Evolutionary conservation across 2,888 invertebrate genomes (phyloP).

Genomic region (Acanthosoma haemorrhoidale): DNA sequence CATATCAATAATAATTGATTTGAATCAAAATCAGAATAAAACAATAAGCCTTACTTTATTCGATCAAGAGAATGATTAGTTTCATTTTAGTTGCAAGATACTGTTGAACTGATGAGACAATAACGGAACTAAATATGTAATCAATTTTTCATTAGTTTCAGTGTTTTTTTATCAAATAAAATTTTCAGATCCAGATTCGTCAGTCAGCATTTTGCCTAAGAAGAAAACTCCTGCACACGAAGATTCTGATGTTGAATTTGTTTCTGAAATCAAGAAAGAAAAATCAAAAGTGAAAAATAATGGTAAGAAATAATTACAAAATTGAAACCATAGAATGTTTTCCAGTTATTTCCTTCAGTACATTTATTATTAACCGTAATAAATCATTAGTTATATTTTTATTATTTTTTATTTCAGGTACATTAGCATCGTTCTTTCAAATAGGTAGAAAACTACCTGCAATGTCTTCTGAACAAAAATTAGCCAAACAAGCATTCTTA

Average conservation of each 20-base stretch:
- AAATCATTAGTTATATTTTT: neutral
- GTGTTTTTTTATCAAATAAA: neutral
- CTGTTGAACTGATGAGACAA: no score
- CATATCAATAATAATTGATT: no score
- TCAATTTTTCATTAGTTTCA: neutral
- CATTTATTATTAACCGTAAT: no score
- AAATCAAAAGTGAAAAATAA: conserved; percentile 29
- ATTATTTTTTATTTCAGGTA: conserved; percentile 24
- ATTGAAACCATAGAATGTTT: no score
- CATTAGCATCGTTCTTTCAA: conserved; percentile 32
- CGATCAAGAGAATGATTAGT: no score
- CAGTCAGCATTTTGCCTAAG: neutral
- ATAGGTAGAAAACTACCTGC: conserved; percentile 19
- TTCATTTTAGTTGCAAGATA: no score
- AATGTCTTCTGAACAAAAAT: conserved; percentile 7
- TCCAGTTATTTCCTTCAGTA: no score
- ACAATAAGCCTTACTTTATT: no score
- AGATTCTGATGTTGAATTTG: conserved; percentile 14
- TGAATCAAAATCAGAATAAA: no score
- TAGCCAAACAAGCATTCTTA: conserved; percentile 63
- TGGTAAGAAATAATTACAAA: no score
- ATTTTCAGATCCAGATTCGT: neutral
- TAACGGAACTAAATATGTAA: no score
- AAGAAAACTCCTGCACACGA: neutral
- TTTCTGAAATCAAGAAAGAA: neutral